These are phyloP conservation scores for Monopis laevigella DNA, from an alignment of 2,888 invertebrate species.

Conservation along the genomic window DNA sequence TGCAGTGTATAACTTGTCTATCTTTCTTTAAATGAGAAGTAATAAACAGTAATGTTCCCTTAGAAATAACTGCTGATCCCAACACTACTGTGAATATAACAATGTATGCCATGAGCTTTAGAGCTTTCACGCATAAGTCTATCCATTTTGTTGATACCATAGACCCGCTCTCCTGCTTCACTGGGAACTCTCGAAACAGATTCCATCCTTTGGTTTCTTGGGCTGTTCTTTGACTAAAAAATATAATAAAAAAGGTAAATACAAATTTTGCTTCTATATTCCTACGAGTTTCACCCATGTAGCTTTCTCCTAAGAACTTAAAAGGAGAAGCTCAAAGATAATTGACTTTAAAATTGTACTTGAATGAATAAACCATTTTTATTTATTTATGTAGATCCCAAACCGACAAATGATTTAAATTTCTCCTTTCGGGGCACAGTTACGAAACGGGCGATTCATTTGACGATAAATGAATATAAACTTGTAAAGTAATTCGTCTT, in stretches of 20 bases:
- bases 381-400: too few species aligned
- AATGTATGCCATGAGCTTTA: constrained; percentile 76
- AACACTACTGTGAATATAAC: constrained; percentile 74
- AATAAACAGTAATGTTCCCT: constrained; percentile 77
- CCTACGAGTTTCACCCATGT: too few species aligned
- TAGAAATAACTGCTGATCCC: constrained; percentile 74
- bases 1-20: constrained; percentile 68
- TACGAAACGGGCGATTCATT: too few species aligned
- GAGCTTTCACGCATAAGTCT: constrained; percentile 66
- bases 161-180: constrained; percentile 74
- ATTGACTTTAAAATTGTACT: too few species aligned
- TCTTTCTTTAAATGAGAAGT: constrained; percentile 72
- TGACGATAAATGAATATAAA: too few species aligned
- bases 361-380: too few species aligned
- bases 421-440: too few species aligned
- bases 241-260: constrained; percentile 15
- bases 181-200: constrained; percentile 77
- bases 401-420: too few species aligned
- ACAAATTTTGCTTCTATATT: too few species aligned
- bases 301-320: too few species aligned
- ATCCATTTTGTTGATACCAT: constrained; percentile 71
- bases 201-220: constrained; percentile 79
- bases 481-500: too few species aligned
- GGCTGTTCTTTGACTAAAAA: constrained; percentile 57
- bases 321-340: too few species aligned